Evolutionary conservation across 1,140 invertebrate species (phyloP).

Genomic region (Brachionus sp.): DNA sequence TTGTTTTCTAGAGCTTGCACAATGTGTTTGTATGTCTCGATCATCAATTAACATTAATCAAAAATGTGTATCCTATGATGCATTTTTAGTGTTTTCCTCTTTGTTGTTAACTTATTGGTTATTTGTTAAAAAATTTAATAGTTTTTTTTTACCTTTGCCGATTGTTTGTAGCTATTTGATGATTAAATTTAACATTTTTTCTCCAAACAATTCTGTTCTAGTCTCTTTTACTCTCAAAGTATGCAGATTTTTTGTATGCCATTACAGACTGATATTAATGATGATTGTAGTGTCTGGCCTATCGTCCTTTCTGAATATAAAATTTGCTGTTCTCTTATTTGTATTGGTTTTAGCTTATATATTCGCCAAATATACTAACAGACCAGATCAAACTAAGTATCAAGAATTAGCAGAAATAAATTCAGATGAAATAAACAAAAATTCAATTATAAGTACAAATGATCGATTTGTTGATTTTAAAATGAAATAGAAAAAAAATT

Average conservation of each 20-base stretch:
- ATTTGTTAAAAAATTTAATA: not conserved
- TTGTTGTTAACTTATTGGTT: not conserved
- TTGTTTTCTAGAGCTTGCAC: not conserved
- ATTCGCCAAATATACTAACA: not conserved
- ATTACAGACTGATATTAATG: not conserved
- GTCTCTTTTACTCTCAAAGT: not conserved
- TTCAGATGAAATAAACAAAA: not conserved
- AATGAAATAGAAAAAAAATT: not conserved
- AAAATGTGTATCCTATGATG: not conserved
- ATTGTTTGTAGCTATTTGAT: not conserved
- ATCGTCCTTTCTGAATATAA: not conserved
- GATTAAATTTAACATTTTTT: not conserved
- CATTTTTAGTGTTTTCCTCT: not conserved
- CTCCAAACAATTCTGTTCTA: not conserved
- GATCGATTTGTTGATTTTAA: not conserved
- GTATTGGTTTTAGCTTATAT: not conserved
- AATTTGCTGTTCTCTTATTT: not conserved
- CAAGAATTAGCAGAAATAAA: not conserved
- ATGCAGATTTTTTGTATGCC: not conserved
- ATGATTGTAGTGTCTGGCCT: not conserved
- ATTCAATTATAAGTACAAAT: not conserved
- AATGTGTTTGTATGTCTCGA: not conserved
- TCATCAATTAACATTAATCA: not conserved
- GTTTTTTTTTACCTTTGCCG: not conserved
- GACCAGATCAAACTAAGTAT: not conserved